A percentile compares a stretch with the other conserved stretches of the same genome.
Conservation (phyloP, 2,888 invertebrate genomes). For the Cryptocephalus primarius region DNA sequence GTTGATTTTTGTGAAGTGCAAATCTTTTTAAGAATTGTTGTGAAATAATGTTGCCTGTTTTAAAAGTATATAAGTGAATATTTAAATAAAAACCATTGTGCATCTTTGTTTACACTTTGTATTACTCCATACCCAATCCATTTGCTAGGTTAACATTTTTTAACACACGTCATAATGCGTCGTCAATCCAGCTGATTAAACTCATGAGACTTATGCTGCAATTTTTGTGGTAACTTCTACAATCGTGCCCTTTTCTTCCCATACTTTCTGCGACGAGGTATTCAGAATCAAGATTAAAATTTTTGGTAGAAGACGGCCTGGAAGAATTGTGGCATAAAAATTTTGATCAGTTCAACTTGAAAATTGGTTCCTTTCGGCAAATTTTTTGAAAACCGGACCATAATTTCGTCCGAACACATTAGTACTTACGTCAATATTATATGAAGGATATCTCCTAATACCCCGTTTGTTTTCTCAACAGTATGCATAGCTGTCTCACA, state of each 20-base stretch:
- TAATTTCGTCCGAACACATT: too few species aligned
- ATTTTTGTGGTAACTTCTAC: slow-evolving; percentile 5
- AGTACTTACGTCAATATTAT: slow-evolving; percentile 8
- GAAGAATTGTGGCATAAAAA: not conserved
- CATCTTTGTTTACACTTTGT: slow-evolving; percentile 5
- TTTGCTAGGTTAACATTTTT: not conserved
- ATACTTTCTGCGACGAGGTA: slow-evolving; percentile 6
- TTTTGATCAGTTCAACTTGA: not conserved
- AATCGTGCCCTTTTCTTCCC: slow-evolving; percentile 5
- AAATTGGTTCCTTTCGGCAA: too few species aligned
- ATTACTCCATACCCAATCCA: slow-evolving; percentile 1
- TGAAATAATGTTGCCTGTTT: slow-evolving; percentile 14
- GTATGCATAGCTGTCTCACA: slow-evolving; percentile 6
- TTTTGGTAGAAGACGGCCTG: slow-evolving; percentile 6
- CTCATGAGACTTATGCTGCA: slow-evolving; percentile 8
- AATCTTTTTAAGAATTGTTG: slow-evolving; percentile 9
- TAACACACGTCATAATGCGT: not conserved
- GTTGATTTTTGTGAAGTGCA: slow-evolving; percentile 6
- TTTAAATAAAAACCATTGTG: slow-evolving; percentile 6
- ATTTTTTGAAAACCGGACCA: too few species aligned
- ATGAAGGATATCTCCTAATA: slow-evolving; percentile 9
- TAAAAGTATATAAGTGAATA: slow-evolving; percentile 10
- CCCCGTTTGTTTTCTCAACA: slow-evolving; percentile 5
- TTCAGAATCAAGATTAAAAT: slow-evolving; percentile 6
- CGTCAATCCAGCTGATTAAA: slow-evolving; percentile 1